These are phyloP conservation scores for Agrochola macilenta DNA, from an alignment of 2,888 invertebrate genomes.

Conservation along the genomic window DNA sequence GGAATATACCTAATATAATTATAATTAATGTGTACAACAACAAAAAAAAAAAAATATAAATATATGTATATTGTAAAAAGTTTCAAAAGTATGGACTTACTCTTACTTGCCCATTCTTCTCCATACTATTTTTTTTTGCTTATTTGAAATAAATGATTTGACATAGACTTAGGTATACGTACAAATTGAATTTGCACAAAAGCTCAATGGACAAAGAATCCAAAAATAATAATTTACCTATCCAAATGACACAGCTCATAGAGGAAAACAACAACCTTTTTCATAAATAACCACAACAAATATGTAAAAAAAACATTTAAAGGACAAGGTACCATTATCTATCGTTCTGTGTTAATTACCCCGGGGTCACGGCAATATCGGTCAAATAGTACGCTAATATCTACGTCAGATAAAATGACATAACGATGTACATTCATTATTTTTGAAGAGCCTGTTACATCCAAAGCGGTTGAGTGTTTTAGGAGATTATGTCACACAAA, in stretches of 20 bases:
- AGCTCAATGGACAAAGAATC: background rate
- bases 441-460: slow-evolving; percentile 23
- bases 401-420: slow-evolving; percentile 47
- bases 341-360: slow-evolving; percentile 35
- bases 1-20: background rate
- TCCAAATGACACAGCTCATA: slow-evolving; percentile 10
- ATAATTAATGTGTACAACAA: too few species aligned
- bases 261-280: slow-evolving; percentile 20
- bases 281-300: slow-evolving; percentile 8
- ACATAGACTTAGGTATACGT: background rate
- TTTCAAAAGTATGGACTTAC: background rate
- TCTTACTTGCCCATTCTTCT: background rate
- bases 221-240: slow-evolving; percentile 17
- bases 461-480: slow-evolving; percentile 49
- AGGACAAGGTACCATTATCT: background rate
- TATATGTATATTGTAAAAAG: background rate
- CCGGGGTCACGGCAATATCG: slow-evolving; percentile 14
- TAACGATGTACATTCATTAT: slow-evolving; percentile 29
- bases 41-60: too few species aligned
- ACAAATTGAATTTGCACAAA: background rate
- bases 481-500: slow-evolving; percentile 41
- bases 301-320: background rate
- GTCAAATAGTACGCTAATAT: slow-evolving; percentile 48
- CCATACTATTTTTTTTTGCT: too few species aligned
- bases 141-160: background rate